These are phyloP conservation scores for Cepaea nemoralis DNA, from an alignment of 1,140 invertebrate genomes.

Conservation along the genomic window DNA sequence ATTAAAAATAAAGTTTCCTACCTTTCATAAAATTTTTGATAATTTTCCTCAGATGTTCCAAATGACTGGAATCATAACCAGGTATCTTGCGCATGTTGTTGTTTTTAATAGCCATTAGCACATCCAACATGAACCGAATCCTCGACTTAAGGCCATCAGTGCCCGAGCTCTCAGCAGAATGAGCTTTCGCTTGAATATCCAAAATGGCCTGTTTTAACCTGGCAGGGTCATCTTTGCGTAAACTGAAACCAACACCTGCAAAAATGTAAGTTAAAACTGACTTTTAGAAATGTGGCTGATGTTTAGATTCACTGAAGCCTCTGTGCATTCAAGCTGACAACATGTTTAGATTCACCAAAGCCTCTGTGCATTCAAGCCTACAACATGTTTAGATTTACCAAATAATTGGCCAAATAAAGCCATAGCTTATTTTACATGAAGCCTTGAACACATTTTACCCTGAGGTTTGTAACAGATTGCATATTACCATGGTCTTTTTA, in stretches of 20 bases:
- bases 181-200: slow-evolving; percentile 81
- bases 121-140: slow-evolving; percentile 90
- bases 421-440: too few relatives aligned
- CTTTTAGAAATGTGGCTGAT: too few relatives aligned
- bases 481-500: too few relatives aligned
- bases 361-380: too few relatives aligned
- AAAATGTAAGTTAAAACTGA: too few relatives aligned
- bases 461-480: too few relatives aligned
- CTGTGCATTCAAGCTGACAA: too few relatives aligned
- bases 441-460: too few relatives aligned
- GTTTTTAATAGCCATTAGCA: slow-evolving; percentile 91
- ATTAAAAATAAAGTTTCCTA: slow-evolving; percentile 37
- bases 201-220: slow-evolving; percentile 86
- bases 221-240: slow-evolving; percentile 89
- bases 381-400: too few relatives aligned
- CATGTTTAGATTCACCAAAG: too few relatives aligned
- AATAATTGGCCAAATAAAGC: too few relatives aligned
- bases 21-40: slow-evolving; percentile 59
- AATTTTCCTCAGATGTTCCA: slow-evolving; percentile 31
- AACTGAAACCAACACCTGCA: slow-evolving; percentile 80
- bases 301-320: too few relatives aligned
- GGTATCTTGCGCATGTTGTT: slow-evolving; percentile 95
- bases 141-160: slow-evolving; percentile 73
- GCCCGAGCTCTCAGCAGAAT: slow-evolving; percentile 74
- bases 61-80: slow-evolving; percentile 78